phyloP scores from a whole-genome alignment of 2,113 vertebrate species.

The Hippoglossus stenolepis region DNA sequence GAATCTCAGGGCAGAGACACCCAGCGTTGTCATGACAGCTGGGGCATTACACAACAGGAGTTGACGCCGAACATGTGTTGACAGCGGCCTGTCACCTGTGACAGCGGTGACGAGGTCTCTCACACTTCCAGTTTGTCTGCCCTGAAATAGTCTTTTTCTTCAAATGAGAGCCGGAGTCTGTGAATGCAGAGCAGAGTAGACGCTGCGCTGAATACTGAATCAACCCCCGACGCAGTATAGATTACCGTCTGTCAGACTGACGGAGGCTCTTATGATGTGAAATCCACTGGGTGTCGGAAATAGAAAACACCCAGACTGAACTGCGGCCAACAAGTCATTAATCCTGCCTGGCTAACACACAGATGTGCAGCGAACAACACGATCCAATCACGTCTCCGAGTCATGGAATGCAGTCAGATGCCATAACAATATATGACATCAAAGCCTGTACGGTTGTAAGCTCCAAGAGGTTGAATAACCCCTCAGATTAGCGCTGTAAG shows the following conservation, averaged over 20 bases:
- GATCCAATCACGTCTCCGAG: slow-evolving; percentile 67
- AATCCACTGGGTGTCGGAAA: slow-evolving; percentile 23
- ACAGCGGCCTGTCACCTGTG: slow-evolving; percentile 50
- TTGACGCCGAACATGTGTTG: slow-evolving; percentile 47
- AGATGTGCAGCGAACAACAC: slow-evolving; percentile 68
- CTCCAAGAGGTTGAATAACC: slow-evolving; percentile 70
- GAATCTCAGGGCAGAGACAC: slow-evolving; percentile 8
- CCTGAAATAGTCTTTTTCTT: slow-evolving; percentile 12
- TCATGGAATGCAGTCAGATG: slow-evolving; percentile 68
- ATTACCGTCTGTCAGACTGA: slow-evolving; percentile 38
- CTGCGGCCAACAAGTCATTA: slow-evolving; percentile 60
- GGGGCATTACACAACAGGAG: slow-evolving; percentile 33
- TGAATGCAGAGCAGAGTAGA: background rate
- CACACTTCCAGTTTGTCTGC: slow-evolving; percentile 23
- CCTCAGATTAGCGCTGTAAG: slow-evolving; percentile 73
- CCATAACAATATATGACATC: slow-evolving; percentile 77
- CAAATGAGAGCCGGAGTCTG: background rate
- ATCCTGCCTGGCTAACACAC: slow-evolving; percentile 67
- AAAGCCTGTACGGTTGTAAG: slow-evolving; percentile 70
- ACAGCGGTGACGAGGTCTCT: slow-evolving; percentile 31
- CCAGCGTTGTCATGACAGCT: slow-evolving; percentile 50
- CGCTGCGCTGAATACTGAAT: background rate
- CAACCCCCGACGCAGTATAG: slow-evolving; percentile 7
- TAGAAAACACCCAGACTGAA: slow-evolving; percentile 44
- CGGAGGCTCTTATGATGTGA: slow-evolving; percentile 30